A percentile compares a stretch with the other conserved stretches of the same genome.
phyloP scores from a whole-genome alignment of 53 echinoderm and acorn worm species.

The Paelopatides confundens region DNA sequence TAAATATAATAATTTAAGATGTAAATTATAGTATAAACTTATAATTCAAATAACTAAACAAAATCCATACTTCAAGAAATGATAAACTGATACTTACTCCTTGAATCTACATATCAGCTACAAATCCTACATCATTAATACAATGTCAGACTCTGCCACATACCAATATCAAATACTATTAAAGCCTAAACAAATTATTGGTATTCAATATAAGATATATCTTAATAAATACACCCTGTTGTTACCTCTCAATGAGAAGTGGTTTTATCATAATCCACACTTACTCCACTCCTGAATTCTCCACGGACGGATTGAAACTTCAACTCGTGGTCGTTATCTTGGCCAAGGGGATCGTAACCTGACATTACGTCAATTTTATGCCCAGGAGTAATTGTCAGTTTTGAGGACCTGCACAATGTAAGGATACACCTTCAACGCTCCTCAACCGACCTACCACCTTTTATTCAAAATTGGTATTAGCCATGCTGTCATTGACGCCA shows the following conservation, averaged over 20 bases:
- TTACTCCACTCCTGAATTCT: not conserved
- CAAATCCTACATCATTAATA: too few relatives aligned
- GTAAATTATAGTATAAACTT: too few relatives aligned
- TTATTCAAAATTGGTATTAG: not conserved
- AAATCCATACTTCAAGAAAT: too few relatives aligned
- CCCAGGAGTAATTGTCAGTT: not conserved
- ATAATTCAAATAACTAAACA: too few relatives aligned
- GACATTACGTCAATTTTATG: not conserved
- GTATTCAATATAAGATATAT: too few relatives aligned
- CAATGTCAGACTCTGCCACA: too few relatives aligned
- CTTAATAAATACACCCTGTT: not conserved
- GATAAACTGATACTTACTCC: too few relatives aligned
- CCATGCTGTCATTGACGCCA: not conserved
- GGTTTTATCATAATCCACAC: not conserved
- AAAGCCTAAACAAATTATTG: too few relatives aligned
- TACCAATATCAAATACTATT: too few relatives aligned
- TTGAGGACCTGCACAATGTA: not conserved
- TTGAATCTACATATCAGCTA: too few relatives aligned
- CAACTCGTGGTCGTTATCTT: not conserved
- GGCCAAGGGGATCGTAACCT: not conserved
- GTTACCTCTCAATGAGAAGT: not conserved
- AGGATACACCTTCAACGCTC: not conserved
- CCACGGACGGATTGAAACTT: not conserved
- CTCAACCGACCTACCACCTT: not conserved
- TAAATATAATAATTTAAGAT: too few relatives aligned